Base-by-base conservation (phyloP, 1,140 invertebrate species). In the Charaxes varanes region DNA sequence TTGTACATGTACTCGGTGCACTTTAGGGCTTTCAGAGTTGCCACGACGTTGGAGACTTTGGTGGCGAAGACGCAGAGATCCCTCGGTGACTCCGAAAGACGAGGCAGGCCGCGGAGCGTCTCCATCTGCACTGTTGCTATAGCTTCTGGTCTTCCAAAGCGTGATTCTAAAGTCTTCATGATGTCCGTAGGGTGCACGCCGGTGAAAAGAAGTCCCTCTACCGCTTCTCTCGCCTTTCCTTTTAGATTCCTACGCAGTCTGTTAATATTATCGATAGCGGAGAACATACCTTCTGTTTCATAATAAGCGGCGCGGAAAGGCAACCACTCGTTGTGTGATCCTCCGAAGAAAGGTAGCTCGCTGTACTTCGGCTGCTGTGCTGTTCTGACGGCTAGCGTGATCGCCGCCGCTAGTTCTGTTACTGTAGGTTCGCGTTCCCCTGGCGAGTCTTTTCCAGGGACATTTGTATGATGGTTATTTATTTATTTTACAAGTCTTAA, bases 41-140 rank as follows among this genome's bases (percentile, higher is more conserved):
- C 31, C 1, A 47, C 41, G 23, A 17, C 30, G 23, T 56, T 56
- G 4, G 19, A 21, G 0, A 51, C 26, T 7, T 30, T 40, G 12
- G 21, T 43, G 2, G 53, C 40, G 28, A 47, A 51, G 1, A 36
- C 23, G 26, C 43, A 47, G 4, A 56, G 27, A 10, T 56, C 44
- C 0, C 32, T 15, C 6, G 47, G 40, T 3, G 26, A 13, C 3
- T 46, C 41, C 3, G 35, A 23, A 8, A 41, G 34, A 7, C 35
- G 19, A 6, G 53, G 40, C 5, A 56, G 26, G 2, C 6, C 4
- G 3, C 41, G 22, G 2, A 56, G 31, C 2, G 2, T n/a, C n/a
- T n/a, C n/a, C n/a, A n/a, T n/a, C n/a, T n/a, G n/a, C n/a, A n/a
- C n/a, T n/a, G n/a, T n/a, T n/a, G 32, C 41, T 1, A 53, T 38